Conservation (phyloP, 2,888 invertebrate species). For the Tyria jacobaeae region DNA sequence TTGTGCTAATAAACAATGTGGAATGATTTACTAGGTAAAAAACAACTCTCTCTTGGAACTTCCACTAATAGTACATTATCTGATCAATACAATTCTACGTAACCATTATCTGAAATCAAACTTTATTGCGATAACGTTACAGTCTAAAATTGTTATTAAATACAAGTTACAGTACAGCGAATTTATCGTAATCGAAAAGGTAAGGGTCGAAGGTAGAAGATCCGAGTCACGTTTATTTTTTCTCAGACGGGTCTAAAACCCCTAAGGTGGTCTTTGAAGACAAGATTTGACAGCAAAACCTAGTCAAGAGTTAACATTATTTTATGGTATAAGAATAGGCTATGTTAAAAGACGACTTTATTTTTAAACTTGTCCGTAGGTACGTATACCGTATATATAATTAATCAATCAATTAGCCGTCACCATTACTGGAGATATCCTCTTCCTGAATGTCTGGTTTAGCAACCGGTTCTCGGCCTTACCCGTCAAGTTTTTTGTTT, state of each 20-base stretch:
- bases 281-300: not conserved
- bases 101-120: constrained; percentile 1
- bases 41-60: constrained; percentile 25
- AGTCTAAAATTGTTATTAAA: constrained; percentile 10
- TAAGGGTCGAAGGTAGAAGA: constrained; percentile 25
- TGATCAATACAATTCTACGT: constrained; percentile 33
- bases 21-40: constrained; percentile 12
- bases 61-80: constrained; percentile 31
- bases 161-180: constrained; percentile 7
- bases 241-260: not conserved
- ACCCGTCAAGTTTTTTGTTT: no score
- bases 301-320: no score
- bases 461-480: no score
- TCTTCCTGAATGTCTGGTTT: no score
- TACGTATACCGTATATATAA: no score
- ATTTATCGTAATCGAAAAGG: constrained; percentile 26
- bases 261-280: constrained; percentile 1
- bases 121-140: not conserved
- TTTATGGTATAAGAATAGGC: no score
- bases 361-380: no score
- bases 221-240: constrained; percentile 27
- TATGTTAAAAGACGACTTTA: no score
- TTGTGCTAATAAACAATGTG: not conserved
- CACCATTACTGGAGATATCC: no score
- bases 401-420: no score